phyloP scores from a whole-genome alignment of 1,140 invertebrate genomes.

The Trachelipus rathkii region DNA sequence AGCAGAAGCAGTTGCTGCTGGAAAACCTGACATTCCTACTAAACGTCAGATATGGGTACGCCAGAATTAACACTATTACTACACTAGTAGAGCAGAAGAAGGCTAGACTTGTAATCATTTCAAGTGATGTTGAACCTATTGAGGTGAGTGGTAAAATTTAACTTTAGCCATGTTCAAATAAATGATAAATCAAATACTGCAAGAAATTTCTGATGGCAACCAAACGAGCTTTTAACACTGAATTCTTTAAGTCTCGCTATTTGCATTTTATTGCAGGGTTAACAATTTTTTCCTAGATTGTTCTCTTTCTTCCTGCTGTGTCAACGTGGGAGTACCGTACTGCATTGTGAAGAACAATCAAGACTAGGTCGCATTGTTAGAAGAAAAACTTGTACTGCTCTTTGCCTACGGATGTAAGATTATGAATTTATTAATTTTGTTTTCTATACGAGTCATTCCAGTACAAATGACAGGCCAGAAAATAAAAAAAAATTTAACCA shows the following conservation, averaged over 20 bases:
- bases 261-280: not conserved
- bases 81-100: constrained; percentile 94
- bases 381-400: constrained; percentile 81
- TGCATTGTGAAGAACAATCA: constrained; percentile 96
- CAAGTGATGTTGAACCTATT: constrained; percentile 98
- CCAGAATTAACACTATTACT: constrained; percentile 86
- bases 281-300: constrained; percentile 66
- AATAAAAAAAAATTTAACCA: no score
- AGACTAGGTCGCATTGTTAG: constrained; percentile 88
- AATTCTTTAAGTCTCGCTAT: not conserved
- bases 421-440: not conserved
- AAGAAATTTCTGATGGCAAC: not conserved
- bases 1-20: constrained; percentile 80
- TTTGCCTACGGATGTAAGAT: constrained; percentile 70
- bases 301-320: constrained; percentile 97
- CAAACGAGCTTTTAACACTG: constrained; percentile 1
- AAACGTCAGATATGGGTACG: constrained; percentile 83
- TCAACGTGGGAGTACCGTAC: constrained; percentile 99
- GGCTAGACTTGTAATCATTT: constrained; percentile 94
- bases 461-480: no score
- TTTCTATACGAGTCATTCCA: no score
- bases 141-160: constrained; percentile 64
- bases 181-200: no score
- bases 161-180: no score
- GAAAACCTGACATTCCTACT: constrained; percentile 69